Evolutionary conservation across 2,797 vertebrate species (phyloP).

Genomic region (Tinamus major): DNA sequence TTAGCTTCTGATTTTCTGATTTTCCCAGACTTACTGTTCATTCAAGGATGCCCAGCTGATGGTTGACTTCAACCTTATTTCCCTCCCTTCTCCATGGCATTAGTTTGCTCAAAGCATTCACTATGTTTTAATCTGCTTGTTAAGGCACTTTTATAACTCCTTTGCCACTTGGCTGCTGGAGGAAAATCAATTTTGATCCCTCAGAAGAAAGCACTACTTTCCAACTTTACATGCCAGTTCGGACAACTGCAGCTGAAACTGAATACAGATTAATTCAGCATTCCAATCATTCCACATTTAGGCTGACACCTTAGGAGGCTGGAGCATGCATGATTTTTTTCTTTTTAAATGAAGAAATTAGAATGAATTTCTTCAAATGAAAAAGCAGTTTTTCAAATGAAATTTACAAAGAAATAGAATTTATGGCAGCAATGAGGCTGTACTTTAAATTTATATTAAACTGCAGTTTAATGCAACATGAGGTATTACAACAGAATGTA

Average conservation of each 20-base stretch:
- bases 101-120: constrained; percentile 22
- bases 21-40: background rate
- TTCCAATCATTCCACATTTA: constrained; percentile 12
- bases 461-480: background rate
- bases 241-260: constrained; percentile 24
- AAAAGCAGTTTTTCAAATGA: constrained; percentile 40
- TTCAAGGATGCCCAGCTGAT: background rate
- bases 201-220: constrained; percentile 60
- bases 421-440: background rate
- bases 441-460: background rate
- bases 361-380: constrained; percentile 29
- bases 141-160: constrained; percentile 36
- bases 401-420: constrained; percentile 3
- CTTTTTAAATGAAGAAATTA: background rate
- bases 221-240: constrained; percentile 9
- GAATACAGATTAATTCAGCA: constrained; percentile 17
- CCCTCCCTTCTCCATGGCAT: background rate
- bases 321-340: background rate
- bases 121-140: background rate
- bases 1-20: background rate
- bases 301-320: background rate
- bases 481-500: constrained; percentile 20
- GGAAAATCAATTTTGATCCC: constrained; percentile 56
- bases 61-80: constrained; percentile 2
- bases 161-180: constrained; percentile 4